These are phyloP conservation scores for Aphelenchoides avenae DNA, from an alignment of 1,140 invertebrate genomes.

Conservation along the genomic window DNA sequence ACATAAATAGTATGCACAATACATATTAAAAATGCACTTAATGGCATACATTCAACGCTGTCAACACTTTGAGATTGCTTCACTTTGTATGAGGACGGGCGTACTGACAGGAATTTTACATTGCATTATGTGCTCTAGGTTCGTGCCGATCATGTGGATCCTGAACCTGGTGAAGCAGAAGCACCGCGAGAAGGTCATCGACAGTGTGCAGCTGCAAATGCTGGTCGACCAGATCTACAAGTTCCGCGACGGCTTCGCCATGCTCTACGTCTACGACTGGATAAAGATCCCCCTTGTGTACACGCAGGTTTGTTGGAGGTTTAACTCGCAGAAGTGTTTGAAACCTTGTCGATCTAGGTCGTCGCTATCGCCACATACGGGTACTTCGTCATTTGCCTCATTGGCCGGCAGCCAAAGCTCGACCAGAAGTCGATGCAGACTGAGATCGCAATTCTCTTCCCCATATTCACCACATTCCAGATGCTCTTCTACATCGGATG, in stretches of 20 bases:
- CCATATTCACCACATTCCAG: constrained; percentile 67
- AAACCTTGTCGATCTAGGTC: constrained; percentile 65
- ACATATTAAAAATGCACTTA: too few relatives aligned
- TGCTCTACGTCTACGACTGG: constrained; percentile 65
- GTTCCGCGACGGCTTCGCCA: constrained; percentile 61
- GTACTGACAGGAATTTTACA: too few relatives aligned
- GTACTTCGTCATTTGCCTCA: constrained; percentile 72
- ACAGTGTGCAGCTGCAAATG: constrained; percentile 48
- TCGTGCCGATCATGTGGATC: constrained; percentile 52
- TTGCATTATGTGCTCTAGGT: too few relatives aligned
- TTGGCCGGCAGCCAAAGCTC: constrained; percentile 64
- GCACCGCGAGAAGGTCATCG: constrained; percentile 37
- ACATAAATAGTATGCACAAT: too few relatives aligned
- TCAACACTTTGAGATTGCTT: too few relatives aligned
- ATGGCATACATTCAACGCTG: too few relatives aligned
- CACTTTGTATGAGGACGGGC: too few relatives aligned
- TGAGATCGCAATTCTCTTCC: constrained; percentile 52
- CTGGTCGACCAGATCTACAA: constrained; percentile 39
- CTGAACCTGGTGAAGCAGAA: constrained; percentile 46
- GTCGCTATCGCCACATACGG: constrained; percentile 82
- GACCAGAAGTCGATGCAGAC: constrained; percentile 52
- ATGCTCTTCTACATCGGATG: constrained; percentile 81
- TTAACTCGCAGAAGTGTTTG: constrained; percentile 65
- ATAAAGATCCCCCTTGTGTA: too few relatives aligned
- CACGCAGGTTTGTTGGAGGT: too few relatives aligned